Evolutionary conservation across 2,113 vertebrate species (phyloP).

Genomic region (Emydocephalus ijimae): DNA sequence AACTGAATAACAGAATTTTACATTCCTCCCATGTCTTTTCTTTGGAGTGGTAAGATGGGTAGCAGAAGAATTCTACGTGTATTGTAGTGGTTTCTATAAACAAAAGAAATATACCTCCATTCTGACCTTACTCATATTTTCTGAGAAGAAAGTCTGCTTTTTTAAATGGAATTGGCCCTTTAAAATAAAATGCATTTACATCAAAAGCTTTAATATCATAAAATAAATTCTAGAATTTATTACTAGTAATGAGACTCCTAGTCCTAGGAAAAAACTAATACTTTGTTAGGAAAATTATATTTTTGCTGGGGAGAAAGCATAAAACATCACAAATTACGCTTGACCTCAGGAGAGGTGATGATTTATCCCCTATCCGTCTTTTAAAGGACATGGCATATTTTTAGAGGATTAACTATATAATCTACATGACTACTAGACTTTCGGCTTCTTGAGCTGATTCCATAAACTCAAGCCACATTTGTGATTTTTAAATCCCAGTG

Average conservation of each 20-base stretch:
- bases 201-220: background rate
- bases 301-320: slow-evolving; percentile 5
- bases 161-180: background rate
- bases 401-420: slow-evolving; percentile 34
- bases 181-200: background rate
- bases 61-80: background rate
- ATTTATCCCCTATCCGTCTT: slow-evolving; percentile 2
- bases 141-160: background rate
- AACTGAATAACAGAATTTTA: background rate
- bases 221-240: background rate
- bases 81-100: background rate
- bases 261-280: background rate
- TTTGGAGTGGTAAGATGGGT: background rate
- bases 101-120: background rate
- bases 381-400: slow-evolving; percentile 23
- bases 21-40: background rate
- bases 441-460: slow-evolving; percentile 17
- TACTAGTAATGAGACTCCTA: background rate
- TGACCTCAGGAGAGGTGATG: background rate
- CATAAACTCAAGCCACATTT: slow-evolving; percentile 22
- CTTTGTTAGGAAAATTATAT: slow-evolving; percentile 11
- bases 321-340: slow-evolving; percentile 18
- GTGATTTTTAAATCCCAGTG: slow-evolving; percentile 26
- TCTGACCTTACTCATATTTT: background rate
- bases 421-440: slow-evolving; percentile 21